Base-by-base conservation (phyloP, 2,113 vertebrate species). In the Sinocyclocheilus grahami region DNA sequence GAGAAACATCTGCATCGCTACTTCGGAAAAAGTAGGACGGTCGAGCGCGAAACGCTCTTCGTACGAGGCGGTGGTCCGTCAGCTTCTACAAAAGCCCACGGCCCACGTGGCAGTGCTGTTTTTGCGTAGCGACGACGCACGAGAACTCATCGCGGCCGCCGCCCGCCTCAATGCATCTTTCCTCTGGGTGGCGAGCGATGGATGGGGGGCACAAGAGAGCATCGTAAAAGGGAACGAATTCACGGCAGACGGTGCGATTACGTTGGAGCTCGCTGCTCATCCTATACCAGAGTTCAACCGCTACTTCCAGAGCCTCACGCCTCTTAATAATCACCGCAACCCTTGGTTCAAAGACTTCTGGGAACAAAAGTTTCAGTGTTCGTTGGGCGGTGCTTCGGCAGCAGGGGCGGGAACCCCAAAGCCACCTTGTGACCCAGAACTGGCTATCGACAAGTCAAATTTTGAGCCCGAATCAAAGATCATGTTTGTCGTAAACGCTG, bases 391-490 rank as follows among this genome's bases (percentile, higher is more conserved):
- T 13, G 20, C 55, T 13, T 74, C 67, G 8, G 10, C 67, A 85
- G 82, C 87, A 58, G 85, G 58, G 86, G 91, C 91, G 1, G 90
- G 90, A 0, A 93, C 95, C 24, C 90, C 88, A 74, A 96, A 93
- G 1, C 63, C 89, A 1, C 58, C 89, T 0, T 99, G 98, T 72
- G 97, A 97, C 60, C 95, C 95, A 86, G 95, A 96, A 88, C 91
- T 98, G 91, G 93, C 92, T 20, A 95, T 99, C 78, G 96, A 98
- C 93, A 95, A 96, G 75, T 96, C 92, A 74, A 97, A 96, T 90
- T 99, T 99, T 0, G 98, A 99, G 84, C 98, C 98, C 11, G 98
- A 99, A 91, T 98, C 98, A 83, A 99, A 99, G 93, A 99, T 99
- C 92, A 99, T 99, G 98, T 99, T 99, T 89, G 98, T 99, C 77